Conservation (phyloP, 37 sponge, comb jelly and placozoan species). For the Mnemiopsis leidyi region DNA sequence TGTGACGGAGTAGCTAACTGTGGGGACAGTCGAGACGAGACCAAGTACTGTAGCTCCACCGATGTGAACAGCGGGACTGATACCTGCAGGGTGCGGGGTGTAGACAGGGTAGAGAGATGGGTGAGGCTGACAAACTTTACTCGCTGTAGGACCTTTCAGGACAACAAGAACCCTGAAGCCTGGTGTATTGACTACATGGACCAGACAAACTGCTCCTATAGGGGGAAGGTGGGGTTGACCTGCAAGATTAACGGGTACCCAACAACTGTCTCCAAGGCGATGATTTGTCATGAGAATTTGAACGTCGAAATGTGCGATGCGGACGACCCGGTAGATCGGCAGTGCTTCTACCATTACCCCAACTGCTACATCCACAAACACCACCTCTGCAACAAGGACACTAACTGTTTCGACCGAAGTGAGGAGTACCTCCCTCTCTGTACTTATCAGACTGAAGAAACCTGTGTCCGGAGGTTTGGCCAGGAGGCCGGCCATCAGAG, state of each 20-base stretch:
- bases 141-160: not conserved
- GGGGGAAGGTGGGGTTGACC: not conserved
- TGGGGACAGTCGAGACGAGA: not conserved
- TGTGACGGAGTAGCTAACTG: not conserved
- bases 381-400: not conserved
- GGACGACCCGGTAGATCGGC: not conserved
- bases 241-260: not conserved
- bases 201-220: not conserved
- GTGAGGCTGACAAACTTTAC: not conserved
- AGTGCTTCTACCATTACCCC: not conserved
- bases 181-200: not conserved
- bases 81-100: not conserved
- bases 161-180: not conserved
- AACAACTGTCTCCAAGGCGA: not conserved
- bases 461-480: not conserved
- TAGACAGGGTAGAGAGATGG: not conserved
- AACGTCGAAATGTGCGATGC: not conserved
- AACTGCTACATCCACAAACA: not conserved
- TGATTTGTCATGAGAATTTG: not conserved
- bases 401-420: not conserved
- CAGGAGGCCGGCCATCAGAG: not conserved
- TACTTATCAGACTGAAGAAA: not conserved
- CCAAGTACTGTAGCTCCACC: not conserved
- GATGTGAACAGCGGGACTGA: not conserved
- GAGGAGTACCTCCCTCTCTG: not conserved